Conservation (phyloP, 2,888 invertebrate genomes). For the Drosophila aldrichi region DNA sequence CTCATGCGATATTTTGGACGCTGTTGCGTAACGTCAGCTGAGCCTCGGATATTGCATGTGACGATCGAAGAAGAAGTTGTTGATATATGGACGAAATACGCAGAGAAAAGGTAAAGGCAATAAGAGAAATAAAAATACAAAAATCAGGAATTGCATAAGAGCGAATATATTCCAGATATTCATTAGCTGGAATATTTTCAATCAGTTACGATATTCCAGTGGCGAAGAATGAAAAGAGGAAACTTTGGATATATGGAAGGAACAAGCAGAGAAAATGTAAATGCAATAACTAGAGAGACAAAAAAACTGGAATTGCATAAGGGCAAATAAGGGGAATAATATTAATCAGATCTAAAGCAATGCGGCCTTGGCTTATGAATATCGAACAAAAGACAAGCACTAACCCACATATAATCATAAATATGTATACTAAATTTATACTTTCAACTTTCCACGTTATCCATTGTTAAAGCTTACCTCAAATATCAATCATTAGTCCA, state of each 20-base stretch:
- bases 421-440: slow-evolving; percentile 3
- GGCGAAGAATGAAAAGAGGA: slow-evolving; percentile 8
- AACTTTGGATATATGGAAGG: background rate
- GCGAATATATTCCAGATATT: background rate
- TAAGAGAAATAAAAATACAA: slow-evolving; percentile 12
- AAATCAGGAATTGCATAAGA: background rate
- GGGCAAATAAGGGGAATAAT: background rate
- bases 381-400: background rate
- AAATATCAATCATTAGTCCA: slow-evolving; percentile 50
- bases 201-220: too few relatives aligned
- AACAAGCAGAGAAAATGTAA: too few relatives aligned
- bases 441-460: slow-evolving; percentile 38
- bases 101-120: slow-evolving; percentile 11
- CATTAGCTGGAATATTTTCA: background rate
- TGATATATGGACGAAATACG: background rate
- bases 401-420: background rate
- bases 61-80: slow-evolving; percentile 5
- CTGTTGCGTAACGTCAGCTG: slow-evolving; percentile 40
- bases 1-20: slow-evolving; percentile 57
- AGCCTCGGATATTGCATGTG: slow-evolving; percentile 24
- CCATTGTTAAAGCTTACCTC: slow-evolving; percentile 37
- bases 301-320: slow-evolving; percentile 30
- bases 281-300: background rate
- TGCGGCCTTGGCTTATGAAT: background rate
- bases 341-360: background rate